phyloP scores from a whole-genome alignment of 1,140 invertebrate genomes.

The Pogonomyrmex californicus region DNA sequence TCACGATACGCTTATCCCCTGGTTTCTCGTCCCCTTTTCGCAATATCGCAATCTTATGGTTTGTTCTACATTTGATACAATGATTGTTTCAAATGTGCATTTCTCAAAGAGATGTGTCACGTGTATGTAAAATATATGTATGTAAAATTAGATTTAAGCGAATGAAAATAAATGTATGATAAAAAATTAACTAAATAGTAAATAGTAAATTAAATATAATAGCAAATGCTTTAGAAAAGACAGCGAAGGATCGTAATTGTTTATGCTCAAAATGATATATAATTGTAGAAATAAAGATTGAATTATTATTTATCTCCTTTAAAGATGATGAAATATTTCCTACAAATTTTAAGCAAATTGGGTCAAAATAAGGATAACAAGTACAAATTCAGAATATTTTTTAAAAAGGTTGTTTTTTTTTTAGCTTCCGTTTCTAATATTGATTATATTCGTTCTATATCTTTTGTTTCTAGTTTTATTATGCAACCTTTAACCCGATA shows the following conservation, averaged over 20 bases:
- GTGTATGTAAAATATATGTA: not conserved
- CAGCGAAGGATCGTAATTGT: constrained; percentile 17
- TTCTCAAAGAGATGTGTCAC: not conserved
- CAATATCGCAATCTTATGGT: constrained; percentile 37
- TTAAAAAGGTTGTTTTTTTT: not conserved
- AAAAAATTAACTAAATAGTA: constrained; percentile 23
- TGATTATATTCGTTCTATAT: not conserved
- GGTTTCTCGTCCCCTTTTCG: not conserved
- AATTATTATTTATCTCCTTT: constrained; percentile 30
- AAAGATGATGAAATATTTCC: constrained; percentile 7
- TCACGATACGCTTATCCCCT: constrained; percentile 33
- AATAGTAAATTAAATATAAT: constrained; percentile 24
- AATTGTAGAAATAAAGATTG: not conserved
- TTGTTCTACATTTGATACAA: constrained; percentile 2
- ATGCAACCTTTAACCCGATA: not conserved
- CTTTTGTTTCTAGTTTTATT: not conserved
- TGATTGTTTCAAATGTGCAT: constrained; percentile 2
- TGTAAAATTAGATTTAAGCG: constrained; percentile 12
- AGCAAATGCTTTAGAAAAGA: constrained; percentile 4
- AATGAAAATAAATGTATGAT: constrained; percentile 7
- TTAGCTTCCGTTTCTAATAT: not conserved
- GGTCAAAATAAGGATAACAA: not conserved
- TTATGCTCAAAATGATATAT: constrained; percentile 1
- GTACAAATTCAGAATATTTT: not conserved
- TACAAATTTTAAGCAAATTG: constrained; percentile 12